Conservation (phyloP, 2,113 vertebrate species). For the Embiotoca jacksoni region DNA sequence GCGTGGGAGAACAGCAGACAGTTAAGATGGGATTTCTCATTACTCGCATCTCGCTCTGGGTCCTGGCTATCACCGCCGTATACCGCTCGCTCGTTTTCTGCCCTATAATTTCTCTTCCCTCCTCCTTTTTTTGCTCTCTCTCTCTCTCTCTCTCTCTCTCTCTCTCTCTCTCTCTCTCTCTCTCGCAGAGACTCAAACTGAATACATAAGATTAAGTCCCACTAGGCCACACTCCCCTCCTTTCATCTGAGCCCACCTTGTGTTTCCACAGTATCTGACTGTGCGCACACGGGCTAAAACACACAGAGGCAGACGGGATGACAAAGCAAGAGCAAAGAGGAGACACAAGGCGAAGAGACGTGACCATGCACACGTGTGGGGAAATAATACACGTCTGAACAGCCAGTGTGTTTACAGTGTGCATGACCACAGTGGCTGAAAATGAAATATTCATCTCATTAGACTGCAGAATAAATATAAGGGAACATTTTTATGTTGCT, state of each 20-base stretch:
- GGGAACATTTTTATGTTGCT: background rate
- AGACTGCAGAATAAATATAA: background rate
- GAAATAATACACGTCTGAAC: too few relatives aligned
- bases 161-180: conserved; percentile 30
- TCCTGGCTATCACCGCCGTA: conserved; percentile 60
- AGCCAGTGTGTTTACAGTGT: background rate
- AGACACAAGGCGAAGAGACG: conserved; percentile 8
- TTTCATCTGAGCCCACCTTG: conserved; percentile 27
- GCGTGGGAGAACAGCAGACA: conserved; percentile 59
- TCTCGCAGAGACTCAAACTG: conserved; percentile 57
- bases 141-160: conserved; percentile 14
- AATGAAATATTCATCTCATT: background rate
- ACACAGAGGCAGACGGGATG: conserved; percentile 48
- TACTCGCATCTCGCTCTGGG: conserved; percentile 74
- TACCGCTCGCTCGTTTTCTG: conserved; percentile 39
- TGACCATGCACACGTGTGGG: background rate
- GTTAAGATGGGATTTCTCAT: conserved; percentile 79
- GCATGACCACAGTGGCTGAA: too few relatives aligned
- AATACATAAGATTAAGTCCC: conserved; percentile 73
- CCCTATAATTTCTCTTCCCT: conserved; percentile 63
- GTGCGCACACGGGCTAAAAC: conserved; percentile 49
- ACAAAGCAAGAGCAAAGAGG: conserved; percentile 57
- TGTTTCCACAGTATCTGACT: conserved; percentile 51
- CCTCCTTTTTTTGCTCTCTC: background rate
- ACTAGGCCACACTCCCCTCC: conserved; percentile 33